These are phyloP conservation scores for Chrysemys picta DNA, from an alignment of 2,113 vertebrate species.

Conservation along the genomic window DNA sequence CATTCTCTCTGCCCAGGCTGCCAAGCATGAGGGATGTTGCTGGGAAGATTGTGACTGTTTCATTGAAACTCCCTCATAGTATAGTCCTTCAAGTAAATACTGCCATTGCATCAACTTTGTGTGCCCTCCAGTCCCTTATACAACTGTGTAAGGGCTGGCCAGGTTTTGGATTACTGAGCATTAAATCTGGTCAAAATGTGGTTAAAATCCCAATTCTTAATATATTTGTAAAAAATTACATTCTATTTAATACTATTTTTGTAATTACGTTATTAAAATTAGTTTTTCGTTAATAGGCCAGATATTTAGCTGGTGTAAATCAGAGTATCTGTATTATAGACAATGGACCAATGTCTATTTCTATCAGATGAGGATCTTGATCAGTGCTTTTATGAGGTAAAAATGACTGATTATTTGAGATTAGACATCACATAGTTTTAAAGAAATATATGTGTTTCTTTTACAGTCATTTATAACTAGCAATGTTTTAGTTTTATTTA, in stretches of 20 bases:
- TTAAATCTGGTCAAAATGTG: constrained; percentile 57
- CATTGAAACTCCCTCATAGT: constrained; percentile 2
- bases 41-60: not conserved
- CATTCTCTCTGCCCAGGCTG: not conserved
- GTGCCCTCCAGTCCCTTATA: constrained; percentile 52
- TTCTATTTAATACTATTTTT: not conserved
- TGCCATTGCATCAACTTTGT: constrained; percentile 43
- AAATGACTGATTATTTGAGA: not conserved
- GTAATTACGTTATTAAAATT: not conserved
- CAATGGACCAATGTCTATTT: not conserved
- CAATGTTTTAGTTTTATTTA: not conserved
- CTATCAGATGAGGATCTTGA: not conserved
- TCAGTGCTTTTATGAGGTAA: not conserved
- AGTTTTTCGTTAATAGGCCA: not conserved
- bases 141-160: constrained; percentile 55
- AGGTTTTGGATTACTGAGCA: constrained; percentile 67
- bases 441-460: not conserved
- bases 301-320: not conserved
- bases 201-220: constrained; percentile 20
- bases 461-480: not conserved
- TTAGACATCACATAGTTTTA: not conserved
- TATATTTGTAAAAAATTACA: constrained; percentile 19
- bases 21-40: not conserved
- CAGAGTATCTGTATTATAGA: not conserved
- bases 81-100: constrained; percentile 56